Evolutionary conservation across 92 coral and sea anemone genomes (phyloP).

Genomic region (Umimayanthus kanabou): DNA sequence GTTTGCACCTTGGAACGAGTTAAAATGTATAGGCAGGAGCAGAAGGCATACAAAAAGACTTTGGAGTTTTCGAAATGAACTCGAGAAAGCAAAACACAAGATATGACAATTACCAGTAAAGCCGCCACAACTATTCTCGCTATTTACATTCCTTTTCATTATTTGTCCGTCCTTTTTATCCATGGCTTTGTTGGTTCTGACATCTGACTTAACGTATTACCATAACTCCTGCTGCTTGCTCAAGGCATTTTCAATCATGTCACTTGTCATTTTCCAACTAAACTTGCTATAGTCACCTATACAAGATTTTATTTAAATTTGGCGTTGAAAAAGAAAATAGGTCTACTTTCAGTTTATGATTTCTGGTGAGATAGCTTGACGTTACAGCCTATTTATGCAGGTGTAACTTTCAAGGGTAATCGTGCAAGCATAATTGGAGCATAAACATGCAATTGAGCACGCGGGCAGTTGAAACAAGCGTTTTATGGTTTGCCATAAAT

Average conservation of each 20-base stretch:
- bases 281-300: neutral
- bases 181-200: neutral
- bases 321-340: too few species aligned
- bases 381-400: neutral
- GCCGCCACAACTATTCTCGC: neutral
- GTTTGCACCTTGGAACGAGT: neutral
- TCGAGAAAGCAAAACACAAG: neutral
- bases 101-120: neutral
- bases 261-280: neutral
- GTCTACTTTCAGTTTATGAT: neutral
- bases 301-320: too few species aligned
- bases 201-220: neutral
- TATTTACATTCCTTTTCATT: neutral
- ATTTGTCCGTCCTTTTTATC: neutral
- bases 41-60: neutral
- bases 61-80: neutral
- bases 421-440: neutral
- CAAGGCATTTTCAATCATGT: neutral
- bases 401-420: conserved; percentile 14
- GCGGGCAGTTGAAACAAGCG: neutral
- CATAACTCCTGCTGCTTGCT: conserved; percentile 9
- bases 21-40: neutral
- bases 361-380: neutral
- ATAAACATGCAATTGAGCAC: conserved; percentile 21
- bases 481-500: neutral